Conservation (phyloP, 2,797 vertebrate genomes). For the Tokudaia muenninki region DNA sequence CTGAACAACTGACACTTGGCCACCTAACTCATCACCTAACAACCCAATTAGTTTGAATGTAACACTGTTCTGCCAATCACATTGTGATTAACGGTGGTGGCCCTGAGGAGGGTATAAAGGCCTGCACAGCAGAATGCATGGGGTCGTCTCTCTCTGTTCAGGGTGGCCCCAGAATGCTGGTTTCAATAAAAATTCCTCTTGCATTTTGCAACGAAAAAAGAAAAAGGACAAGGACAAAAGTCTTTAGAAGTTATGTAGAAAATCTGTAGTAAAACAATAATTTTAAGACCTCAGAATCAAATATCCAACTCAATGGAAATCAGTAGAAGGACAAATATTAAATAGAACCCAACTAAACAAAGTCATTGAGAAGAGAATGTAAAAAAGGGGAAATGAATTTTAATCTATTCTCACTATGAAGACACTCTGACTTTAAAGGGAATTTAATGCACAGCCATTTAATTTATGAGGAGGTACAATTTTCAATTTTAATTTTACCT, state of each 20-base stretch:
- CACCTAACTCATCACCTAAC: too few relatives aligned
- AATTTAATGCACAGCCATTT: conserved; percentile 8
- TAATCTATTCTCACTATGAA: background rate
- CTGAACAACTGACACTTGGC: too few relatives aligned
- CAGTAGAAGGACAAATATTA: background rate
- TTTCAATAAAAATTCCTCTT: too few relatives aligned
- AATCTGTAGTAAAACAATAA: background rate
- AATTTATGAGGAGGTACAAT: background rate
- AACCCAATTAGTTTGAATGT: too few relatives aligned
- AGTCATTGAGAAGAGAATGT: background rate
- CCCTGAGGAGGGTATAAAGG: too few relatives aligned
- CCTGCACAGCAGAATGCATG: too few relatives aligned
- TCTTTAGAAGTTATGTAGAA: background rate
- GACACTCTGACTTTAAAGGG: background rate
- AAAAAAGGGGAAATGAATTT: background rate
- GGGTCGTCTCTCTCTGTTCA: too few relatives aligned
- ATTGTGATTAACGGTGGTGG: too few relatives aligned
- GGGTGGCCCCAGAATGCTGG: too few relatives aligned
- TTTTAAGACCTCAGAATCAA: background rate
- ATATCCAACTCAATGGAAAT: background rate
- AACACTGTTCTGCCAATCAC: too few relatives aligned
- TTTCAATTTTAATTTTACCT: conserved; percentile 30
- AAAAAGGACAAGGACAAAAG: background rate
- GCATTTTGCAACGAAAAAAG: too few relatives aligned
- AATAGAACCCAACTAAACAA: background rate